Conservation (phyloP, 2,888 invertebrate genomes). For the Lithodes maja region DNA sequence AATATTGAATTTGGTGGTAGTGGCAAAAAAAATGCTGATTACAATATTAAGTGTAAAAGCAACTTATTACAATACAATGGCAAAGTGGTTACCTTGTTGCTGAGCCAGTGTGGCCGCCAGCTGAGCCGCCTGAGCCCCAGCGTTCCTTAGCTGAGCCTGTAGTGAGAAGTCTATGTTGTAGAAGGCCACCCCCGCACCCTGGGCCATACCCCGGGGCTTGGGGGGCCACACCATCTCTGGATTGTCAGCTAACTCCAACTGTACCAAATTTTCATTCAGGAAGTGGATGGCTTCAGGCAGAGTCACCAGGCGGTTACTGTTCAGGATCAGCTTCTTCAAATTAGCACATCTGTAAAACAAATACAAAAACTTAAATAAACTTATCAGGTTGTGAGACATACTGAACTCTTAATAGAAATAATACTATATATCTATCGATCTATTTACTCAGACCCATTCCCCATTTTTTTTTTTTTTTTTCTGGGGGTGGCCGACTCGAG, state of each 20-base stretch:
- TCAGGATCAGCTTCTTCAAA: conserved; percentile 92
- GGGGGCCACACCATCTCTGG: conserved; percentile 84
- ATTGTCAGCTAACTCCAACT: conserved; percentile 93
- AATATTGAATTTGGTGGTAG: too few relatives aligned
- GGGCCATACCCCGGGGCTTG: conserved; percentile 87
- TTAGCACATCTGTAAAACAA: conserved; percentile 85
- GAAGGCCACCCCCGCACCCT: conserved; percentile 85
- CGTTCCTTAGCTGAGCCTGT: conserved; percentile 93
- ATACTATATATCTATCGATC: neutral
- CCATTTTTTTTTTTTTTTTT: too few relatives aligned
- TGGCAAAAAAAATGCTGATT: too few relatives aligned
- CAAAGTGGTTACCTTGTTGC: conserved; percentile 75
- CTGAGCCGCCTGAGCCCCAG: conserved; percentile 89
- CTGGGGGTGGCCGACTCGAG: too few relatives aligned
- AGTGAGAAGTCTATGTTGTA: conserved; percentile 99
- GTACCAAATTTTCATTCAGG: conserved; percentile 86
- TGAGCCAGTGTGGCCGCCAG: conserved; percentile 79
- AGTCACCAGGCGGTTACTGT: conserved; percentile 95
- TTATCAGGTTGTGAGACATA: neutral
- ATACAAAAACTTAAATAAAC: neutral
- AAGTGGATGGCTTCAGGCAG: conserved; percentile 98
- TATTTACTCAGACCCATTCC: too few relatives aligned
- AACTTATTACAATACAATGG: neutral
- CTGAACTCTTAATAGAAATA: neutral
- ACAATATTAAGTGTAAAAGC: too few relatives aligned